phyloP scores from a whole-genome alignment of 2,797 vertebrate genomes.

The Silurus aristotelis region DNA sequence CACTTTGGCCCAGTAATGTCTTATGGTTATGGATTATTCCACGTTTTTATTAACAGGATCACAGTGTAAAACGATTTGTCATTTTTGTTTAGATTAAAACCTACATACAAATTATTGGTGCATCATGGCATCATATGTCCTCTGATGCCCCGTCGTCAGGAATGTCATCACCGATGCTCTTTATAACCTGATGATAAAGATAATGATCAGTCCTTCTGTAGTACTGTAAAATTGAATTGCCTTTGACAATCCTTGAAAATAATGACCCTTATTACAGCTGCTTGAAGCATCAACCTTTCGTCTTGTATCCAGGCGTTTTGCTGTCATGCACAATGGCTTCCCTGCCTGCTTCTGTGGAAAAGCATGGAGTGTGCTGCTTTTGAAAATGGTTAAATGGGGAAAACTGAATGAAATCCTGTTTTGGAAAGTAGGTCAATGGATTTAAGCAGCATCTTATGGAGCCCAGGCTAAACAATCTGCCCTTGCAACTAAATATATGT shows the following conservation, averaged over 20 bases:
- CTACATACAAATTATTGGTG: background rate
- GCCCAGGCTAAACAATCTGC: conserved; percentile 4
- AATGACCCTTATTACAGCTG: background rate
- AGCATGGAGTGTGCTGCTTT: conserved; percentile 8
- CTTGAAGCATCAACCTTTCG: background rate
- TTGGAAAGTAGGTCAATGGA: conserved; percentile 72
- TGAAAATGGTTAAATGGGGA: conserved; percentile 47
- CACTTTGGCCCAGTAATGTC: conserved; percentile 22
- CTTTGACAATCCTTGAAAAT: background rate
- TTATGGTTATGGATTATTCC: background rate
- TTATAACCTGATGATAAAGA: background rate
- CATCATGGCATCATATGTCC: background rate
- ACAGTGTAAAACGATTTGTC: background rate
- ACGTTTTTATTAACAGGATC: background rate
- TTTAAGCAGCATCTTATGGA: conserved; percentile 56
- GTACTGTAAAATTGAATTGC: background rate
- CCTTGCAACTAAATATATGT: background rate
- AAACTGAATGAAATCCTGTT: conserved; percentile 62
- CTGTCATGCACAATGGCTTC: conserved; percentile 7
- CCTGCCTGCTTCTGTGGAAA: conserved; percentile 5
- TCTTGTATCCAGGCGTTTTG: background rate
- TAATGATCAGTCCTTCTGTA: background rate
- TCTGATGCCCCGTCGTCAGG: background rate
- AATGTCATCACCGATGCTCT: background rate
- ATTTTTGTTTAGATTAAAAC: background rate